These are phyloP conservation scores for Parnassius mnemosyne DNA, from an alignment of 2,888 invertebrate genomes.

Conservation along the genomic window DNA sequence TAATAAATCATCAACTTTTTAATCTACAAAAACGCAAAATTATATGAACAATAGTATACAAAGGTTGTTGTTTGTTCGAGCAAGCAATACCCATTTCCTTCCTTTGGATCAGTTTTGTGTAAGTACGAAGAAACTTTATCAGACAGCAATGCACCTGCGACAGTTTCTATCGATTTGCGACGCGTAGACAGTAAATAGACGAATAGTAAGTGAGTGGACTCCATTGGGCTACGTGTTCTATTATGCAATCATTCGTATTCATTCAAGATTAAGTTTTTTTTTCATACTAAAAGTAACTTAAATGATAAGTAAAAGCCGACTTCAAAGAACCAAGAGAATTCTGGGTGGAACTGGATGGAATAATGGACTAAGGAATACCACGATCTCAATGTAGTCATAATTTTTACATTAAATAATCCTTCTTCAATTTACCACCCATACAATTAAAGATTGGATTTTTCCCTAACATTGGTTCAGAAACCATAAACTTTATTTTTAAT, in stretches of 20 bases:
- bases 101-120: constrained; percentile 18
- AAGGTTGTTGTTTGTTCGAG: not conserved
- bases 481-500: too few relatives aligned
- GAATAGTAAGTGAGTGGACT: constrained; percentile 62
- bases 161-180: constrained; percentile 65
- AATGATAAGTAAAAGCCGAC: too few relatives aligned
- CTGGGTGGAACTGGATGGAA: too few relatives aligned
- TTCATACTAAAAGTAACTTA: too few relatives aligned
- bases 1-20: not conserved
- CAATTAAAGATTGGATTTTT: too few relatives aligned
- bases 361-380: too few relatives aligned
- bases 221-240: constrained; percentile 52
- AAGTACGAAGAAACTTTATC: constrained; percentile 30
- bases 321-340: too few relatives aligned
- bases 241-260: constrained; percentile 39
- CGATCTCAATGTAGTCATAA: too few relatives aligned
- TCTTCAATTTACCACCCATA: too few relatives aligned
- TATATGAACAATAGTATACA: not conserved
- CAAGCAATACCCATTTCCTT: not conserved
- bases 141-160: constrained; percentile 56
- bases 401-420: too few relatives aligned
- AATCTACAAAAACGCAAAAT: not conserved
- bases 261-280: too few relatives aligned
- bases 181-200: constrained; percentile 65
- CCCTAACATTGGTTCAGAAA: too few relatives aligned